Evolutionary conservation across 1,140 invertebrate genomes (phyloP).

Genomic region (Kradibia gibbosae): DNA sequence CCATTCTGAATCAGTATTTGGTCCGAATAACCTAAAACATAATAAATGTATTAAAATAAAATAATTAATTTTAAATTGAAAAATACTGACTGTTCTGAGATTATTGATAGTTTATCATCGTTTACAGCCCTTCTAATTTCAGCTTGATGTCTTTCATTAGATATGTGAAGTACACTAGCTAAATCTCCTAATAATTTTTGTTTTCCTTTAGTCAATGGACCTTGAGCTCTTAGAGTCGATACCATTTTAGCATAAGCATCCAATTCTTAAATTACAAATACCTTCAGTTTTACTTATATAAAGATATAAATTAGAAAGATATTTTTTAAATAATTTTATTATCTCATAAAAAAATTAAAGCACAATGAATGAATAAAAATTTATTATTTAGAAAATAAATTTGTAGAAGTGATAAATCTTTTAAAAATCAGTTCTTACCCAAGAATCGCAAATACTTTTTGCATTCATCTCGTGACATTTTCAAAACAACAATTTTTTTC

Average conservation of each 20-base stretch:
- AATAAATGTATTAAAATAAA: slow-evolving; percentile 42
- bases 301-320: slow-evolving; percentile 5
- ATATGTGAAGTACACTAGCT: slow-evolving; percentile 86
- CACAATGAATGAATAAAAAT: neutral
- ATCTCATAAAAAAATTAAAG: neutral
- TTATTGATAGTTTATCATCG: slow-evolving; percentile 89
- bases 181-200: slow-evolving; percentile 87
- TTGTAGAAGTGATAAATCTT: neutral
- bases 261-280: slow-evolving; percentile 78
- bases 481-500: slow-evolving; percentile 55
- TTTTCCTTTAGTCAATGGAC: slow-evolving; percentile 87
- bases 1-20: slow-evolving; percentile 88
- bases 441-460: slow-evolving; percentile 87
- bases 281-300: neutral
- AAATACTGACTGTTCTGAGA: slow-evolving; percentile 86
- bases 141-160: slow-evolving; percentile 89
- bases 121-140: slow-evolving; percentile 92
- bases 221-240: slow-evolving; percentile 92
- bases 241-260: slow-evolving; percentile 92
- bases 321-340: neutral
- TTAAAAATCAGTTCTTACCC: slow-evolving; percentile 74
- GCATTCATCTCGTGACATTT: slow-evolving; percentile 88
- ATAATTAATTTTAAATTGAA: slow-evolving; percentile 36
- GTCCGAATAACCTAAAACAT: slow-evolving; percentile 81
- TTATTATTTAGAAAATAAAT: neutral